Evolutionary conservation across 2,113 vertebrate species (phyloP), one percentile per base, ranked within the genome.

Genomic region (Alligator sinensis): DNA sequence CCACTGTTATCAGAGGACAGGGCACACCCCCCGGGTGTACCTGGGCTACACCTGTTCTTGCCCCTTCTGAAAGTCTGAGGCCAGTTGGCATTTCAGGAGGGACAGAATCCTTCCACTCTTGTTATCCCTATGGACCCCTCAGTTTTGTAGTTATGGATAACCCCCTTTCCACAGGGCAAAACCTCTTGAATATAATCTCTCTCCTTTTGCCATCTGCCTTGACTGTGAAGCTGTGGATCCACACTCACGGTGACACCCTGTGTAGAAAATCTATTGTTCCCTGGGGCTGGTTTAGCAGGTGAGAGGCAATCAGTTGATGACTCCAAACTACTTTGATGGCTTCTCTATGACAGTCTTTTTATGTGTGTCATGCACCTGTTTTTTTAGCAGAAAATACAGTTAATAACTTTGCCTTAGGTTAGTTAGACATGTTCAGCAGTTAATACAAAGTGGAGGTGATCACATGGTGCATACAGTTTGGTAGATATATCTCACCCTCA

Each of bases 191-290:
- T 15, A 77, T 75, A 94, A 83, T 24, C 13, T 81, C 95, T 86
- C 90, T 92, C 91, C 25, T 92, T 77, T 87, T 96, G 84, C 92
- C 84, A 87, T 83, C 38, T 61, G 74, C 82, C 82, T 74, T 75
- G 81, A 16, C 80, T 89, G 63, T 2, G 28, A 95, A 95, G 92
- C 82, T 96, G 75, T 60, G 88, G 94, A 87, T 87, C 84, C 77
- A 95, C 94, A 94, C 74, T 68, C 88, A 77, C 93, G 91, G 94
- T 94, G 96, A 84, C 90, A 94, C 94, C 95, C 95, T 96, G 95
- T 96, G 94, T 93, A 96, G 94, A 90, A 96, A 94, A 97, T 94
- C 86, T 92, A 79, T 90, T 96, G 94, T 96, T 93, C 96, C 95
- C 79, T 94, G 89, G 89, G 57, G 84, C 85, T 77, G 58, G 60